Evolutionary conservation across 2,888 invertebrate genomes (phyloP).

Genomic region (Dryocosmus kuriphilus): DNA sequence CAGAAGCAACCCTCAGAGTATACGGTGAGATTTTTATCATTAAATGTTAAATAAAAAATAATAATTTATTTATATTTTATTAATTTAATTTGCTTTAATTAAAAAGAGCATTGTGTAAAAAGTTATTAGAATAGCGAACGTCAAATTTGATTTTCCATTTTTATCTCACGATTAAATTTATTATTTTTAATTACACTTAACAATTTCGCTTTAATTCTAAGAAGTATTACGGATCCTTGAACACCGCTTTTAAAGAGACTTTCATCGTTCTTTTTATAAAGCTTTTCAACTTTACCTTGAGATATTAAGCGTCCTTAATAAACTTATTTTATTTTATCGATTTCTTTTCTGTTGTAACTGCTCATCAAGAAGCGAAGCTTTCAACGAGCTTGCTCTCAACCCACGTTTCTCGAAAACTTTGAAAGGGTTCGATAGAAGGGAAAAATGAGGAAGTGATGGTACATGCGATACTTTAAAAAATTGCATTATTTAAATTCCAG

Average conservation of each 20-base stretch:
- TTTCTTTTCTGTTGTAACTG: constrained; percentile 25
- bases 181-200: neutral
- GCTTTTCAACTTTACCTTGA: neutral
- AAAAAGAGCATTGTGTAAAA: neutral
- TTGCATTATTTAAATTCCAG: constrained; percentile 22
- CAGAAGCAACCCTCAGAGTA: constrained; percentile 84
- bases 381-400: constrained; percentile 28
- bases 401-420: constrained; percentile 23
- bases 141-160: neutral
- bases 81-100: neutral
- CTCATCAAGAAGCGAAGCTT: constrained; percentile 21
- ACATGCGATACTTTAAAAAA: neutral
- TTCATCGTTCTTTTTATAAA: neutral
- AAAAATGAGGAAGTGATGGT: constrained; percentile 16
- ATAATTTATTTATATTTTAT: neutral
- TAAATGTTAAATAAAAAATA: neutral
- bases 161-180: neutral
- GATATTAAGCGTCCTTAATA: constrained; percentile 7
- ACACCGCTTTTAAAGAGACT: neutral
- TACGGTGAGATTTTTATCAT: constrained; percentile 80
- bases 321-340: constrained; percentile 18
- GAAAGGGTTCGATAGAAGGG: constrained; percentile 10
- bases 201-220: neutral
- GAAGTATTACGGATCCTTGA: neutral
- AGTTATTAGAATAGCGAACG: neutral